Conservation (phyloP, 2,113 vertebrate genomes). For the Scomber scombrus region DNA sequence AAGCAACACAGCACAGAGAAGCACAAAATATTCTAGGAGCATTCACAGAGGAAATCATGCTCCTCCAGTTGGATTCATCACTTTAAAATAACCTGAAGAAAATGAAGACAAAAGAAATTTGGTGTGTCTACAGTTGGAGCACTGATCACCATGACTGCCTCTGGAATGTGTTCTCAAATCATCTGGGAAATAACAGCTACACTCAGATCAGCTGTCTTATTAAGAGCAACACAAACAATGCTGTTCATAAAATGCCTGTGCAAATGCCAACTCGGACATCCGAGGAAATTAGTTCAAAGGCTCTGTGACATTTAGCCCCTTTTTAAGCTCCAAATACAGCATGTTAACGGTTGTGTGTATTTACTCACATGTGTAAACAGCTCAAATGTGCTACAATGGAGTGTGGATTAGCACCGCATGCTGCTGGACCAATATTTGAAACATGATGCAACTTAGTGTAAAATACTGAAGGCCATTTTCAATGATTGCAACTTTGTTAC, state of each 20-base stretch:
- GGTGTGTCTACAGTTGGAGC: conserved; percentile 28
- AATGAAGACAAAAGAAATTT: conserved; percentile 33
- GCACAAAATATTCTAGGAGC: conserved; percentile 25
- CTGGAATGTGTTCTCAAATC: conserved; percentile 41
- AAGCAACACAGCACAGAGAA: conserved; percentile 37
- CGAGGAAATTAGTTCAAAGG: neutral
- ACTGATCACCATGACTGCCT: conserved; percentile 43
- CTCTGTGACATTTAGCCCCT: too few species aligned
- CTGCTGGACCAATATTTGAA: conserved; percentile 21
- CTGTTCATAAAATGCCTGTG: conserved; percentile 1
- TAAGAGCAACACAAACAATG: conserved; percentile 23
- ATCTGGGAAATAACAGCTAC: conserved; percentile 50
- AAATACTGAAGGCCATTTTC: conserved; percentile 25
- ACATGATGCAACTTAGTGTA: conserved; percentile 48
- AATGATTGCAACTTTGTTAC: conserved; percentile 11
- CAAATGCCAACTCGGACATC: neutral
- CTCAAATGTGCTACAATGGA: neutral
- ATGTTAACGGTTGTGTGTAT: neutral
- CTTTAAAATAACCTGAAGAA: conserved; percentile 49
- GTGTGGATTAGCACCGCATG: neutral
- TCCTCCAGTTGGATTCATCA: conserved; percentile 30
- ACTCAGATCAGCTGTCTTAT: conserved; percentile 30
- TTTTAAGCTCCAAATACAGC: neutral
- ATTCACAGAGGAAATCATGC: conserved; percentile 37
- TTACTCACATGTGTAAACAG: neutral